These are phyloP conservation scores for Latrodectus hesperus DNA, from an alignment of 2,888 invertebrate genomes.

Conservation along the genomic window DNA sequence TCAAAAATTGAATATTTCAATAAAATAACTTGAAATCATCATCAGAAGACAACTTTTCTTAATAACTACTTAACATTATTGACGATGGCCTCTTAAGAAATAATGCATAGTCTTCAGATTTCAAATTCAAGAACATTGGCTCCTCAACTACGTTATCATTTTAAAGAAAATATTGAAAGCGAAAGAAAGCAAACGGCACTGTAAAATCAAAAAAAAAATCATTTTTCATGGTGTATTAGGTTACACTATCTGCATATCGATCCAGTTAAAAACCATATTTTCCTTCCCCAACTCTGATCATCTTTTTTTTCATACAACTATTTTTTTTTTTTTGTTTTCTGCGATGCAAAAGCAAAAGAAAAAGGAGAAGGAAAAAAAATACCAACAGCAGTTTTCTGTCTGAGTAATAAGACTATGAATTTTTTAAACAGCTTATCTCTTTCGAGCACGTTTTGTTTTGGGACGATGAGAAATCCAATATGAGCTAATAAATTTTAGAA, in stretches of 20 bases:
- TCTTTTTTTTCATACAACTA: neutral
- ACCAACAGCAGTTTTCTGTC: slow-evolving; percentile 13
- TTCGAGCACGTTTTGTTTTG: slow-evolving; percentile 31
- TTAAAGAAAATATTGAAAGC: neutral
- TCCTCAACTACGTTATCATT: neutral
- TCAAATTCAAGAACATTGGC: no score
- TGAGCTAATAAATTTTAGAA: slow-evolving; percentile 52
- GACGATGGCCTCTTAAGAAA: no score
- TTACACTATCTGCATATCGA: slow-evolving; percentile 21
- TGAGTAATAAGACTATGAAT: slow-evolving; percentile 53
- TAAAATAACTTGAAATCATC: no score
- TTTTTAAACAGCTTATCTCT: slow-evolving; percentile 52
- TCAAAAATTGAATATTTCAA: no score
- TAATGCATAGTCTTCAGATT: no score
- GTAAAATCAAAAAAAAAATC: slow-evolving; percentile 1
- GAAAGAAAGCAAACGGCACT: neutral
- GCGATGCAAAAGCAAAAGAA: neutral
- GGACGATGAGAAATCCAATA: slow-evolving; percentile 27
- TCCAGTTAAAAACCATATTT: neutral
- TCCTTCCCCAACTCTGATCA: neutral
- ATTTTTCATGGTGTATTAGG: slow-evolving; percentile 30
- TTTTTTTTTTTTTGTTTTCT: neutral
- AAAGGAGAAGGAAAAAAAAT: neutral
- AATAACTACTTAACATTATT: no score
- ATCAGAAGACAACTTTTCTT: no score